These are phyloP conservation scores for Hyaena hyaena DNA, from an alignment of 2,113 vertebrate species.

Conservation along the genomic window DNA sequence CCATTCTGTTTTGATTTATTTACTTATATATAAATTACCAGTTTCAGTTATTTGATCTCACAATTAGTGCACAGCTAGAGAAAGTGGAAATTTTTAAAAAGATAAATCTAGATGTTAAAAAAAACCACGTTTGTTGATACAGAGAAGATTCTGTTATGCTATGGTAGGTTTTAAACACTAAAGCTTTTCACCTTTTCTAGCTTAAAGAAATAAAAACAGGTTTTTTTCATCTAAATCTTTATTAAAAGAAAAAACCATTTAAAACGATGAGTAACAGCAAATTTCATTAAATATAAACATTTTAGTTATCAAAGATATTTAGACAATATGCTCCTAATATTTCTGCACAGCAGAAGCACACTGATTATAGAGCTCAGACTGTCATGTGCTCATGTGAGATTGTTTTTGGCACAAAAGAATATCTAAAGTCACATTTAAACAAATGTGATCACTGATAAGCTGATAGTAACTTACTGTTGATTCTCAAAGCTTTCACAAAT, in stretches of 20 bases:
- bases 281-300: slow-evolving; percentile 80
- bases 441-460: slow-evolving; percentile 65
- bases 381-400: slow-evolving; percentile 74
- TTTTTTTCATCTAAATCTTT: slow-evolving; percentile 85
- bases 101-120: background rate
- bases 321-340: slow-evolving; percentile 76
- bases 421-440: slow-evolving; percentile 65
- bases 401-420: slow-evolving; percentile 80
- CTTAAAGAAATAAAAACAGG: slow-evolving; percentile 43
- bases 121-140: background rate
- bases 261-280: slow-evolving; percentile 83
- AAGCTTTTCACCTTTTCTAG: background rate
- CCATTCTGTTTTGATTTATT: slow-evolving; percentile 17
- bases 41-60: background rate
- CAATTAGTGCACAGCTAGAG: background rate
- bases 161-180: background rate
- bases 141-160: background rate
- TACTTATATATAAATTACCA: slow-evolving; percentile 6
- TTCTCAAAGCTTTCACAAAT: slow-evolving; percentile 53
- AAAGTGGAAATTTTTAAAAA: background rate
- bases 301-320: slow-evolving; percentile 83
- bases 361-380: slow-evolving; percentile 74
- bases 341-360: slow-evolving; percentile 89
- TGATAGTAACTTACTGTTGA: slow-evolving; percentile 45
- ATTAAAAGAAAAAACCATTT: slow-evolving; percentile 85